These are phyloP conservation scores for Pseudococcus longispinus DNA, from an alignment of 2,888 invertebrate species.

Conservation along the genomic window DNA sequence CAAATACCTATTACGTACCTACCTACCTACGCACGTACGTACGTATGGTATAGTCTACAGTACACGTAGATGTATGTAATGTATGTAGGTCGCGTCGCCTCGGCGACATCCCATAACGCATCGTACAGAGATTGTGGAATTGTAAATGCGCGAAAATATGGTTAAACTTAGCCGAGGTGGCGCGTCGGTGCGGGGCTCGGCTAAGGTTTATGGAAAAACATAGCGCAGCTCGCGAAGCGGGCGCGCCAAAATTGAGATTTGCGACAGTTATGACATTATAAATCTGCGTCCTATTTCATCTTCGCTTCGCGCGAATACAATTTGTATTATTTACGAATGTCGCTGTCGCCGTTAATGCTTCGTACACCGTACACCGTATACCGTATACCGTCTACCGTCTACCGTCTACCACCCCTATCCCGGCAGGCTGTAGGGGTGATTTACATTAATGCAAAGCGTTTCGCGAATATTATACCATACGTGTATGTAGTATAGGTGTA, in stretches of 20 bases:
- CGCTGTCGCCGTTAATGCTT: neutral
- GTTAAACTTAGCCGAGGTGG: neutral
- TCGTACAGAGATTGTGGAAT: neutral
- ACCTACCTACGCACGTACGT: neutral
- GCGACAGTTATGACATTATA: conserved; percentile 9
- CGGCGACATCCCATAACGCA: neutral
- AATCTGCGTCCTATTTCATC: neutral
- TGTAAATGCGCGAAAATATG: neutral
- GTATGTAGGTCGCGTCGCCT: no score
- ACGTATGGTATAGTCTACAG: no score
- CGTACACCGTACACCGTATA: neutral
- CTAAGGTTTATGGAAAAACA: no score
- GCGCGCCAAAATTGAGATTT: neutral
- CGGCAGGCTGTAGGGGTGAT: neutral
- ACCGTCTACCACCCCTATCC: no score
- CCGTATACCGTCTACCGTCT: neutral
- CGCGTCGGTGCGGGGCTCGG: no score
- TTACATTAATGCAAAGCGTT: neutral
- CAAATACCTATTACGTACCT: neutral
- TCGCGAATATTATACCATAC: neutral
- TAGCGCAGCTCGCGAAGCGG: neutral
- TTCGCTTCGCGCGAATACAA: neutral
- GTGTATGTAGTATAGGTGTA: no score
- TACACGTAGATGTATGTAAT: no score
- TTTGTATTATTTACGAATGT: conserved; percentile 17